Evolutionary conservation across 2,888 invertebrate genomes (phyloP), one percentile per base, ranked within the genome.

Genomic region (Chironomus riparius): DNA sequence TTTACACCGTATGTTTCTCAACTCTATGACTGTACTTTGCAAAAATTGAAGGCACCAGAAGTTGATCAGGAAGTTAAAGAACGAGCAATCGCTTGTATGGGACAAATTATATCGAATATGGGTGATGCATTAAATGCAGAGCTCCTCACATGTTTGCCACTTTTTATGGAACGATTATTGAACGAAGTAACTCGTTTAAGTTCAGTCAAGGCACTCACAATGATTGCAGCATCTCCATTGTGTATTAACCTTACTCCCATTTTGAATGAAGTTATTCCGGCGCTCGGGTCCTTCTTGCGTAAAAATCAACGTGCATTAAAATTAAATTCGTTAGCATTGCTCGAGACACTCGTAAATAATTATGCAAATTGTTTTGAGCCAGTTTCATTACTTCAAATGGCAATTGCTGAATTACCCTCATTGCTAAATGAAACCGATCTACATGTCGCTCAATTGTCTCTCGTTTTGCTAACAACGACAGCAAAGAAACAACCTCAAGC

Each of bases 11-110:
- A 92, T 82, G 91, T 94, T 22, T 87, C 87, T 13, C 89, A 90
- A 77, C 90, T 94, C 82, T 98, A 97, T 84, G 87, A 89, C 77
- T 94, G 94, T 80, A 95, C 96, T 0, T 85, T 97, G 79, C 88
- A 91, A 77, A 89, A 97, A 77, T 87, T 99, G 56, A 92, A 92
- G 80, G 95, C 98, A 47, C 93, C 97, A 0, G 98, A 99, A 82
- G 97, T 98, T 81, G 99, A 99, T 86, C 98, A 99, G 83, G 99
- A 99, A 85, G 98, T 99, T 0, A 98, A 99, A 84, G 99, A 99
- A 82, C 89, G 97, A 24, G 97, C 99, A 10, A 98, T 99, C 78
- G 93, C 96, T 0, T 96, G 98, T 80, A 95, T 96, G 92, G 97
- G 97, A 13, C 95, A 97, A 83, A 91, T 98, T 71, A 89, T 98